Evolutionary conservation across 2,888 invertebrate species (phyloP), one percentile per base, ranked within the genome.

Genomic region (Metacarcinus magister): DNA sequence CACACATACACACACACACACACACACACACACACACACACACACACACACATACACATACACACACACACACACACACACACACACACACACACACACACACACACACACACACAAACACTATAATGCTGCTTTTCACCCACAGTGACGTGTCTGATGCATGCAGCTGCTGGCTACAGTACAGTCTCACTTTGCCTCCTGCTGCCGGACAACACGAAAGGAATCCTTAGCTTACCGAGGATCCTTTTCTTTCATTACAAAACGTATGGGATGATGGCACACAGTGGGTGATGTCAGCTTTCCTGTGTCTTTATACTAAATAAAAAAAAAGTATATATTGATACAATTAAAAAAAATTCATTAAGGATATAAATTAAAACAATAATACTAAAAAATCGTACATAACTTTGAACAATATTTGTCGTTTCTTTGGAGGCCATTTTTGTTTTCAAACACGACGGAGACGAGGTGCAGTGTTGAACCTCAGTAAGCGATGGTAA

Each of bases 101-200:
- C 48, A 91, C 87, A 87, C 87, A 87, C 87, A 87, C 87, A 87
- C 92, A 32, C 92, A 28, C 16, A 48, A 87, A 87, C 87, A 87
- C 87, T 87, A 87, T 87, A 87, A 87, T 87, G 87, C 87, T 87
- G 87, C 87, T 32, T 16, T 87, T 87, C 87, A 32, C 87, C 32
- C 16, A 32, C 87, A 87, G 87, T 87, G 87, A 87, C 87, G 87
- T 87, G 39, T 87, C 39, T n/a, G 16, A 13, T 10, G 39, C 39
- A 39, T 32, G 87, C 87, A 32, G 39, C 87, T 2, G 67, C 87
- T 87, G 87, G 87, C 87, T 39, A 28, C 19, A 87, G 32, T 87
- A 82, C 75, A 10, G 10, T 5, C 39, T 39, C 19, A 19, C 32
- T 32, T 32, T 8, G 82, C 82, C 82, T 87, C 10, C 32, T 87